Percentiles rank a stretch among this genome's conserved stretches.
Evolutionary conservation across 2,888 invertebrate genomes (phyloP).

Genomic region (Apoderus coryli): DNA sequence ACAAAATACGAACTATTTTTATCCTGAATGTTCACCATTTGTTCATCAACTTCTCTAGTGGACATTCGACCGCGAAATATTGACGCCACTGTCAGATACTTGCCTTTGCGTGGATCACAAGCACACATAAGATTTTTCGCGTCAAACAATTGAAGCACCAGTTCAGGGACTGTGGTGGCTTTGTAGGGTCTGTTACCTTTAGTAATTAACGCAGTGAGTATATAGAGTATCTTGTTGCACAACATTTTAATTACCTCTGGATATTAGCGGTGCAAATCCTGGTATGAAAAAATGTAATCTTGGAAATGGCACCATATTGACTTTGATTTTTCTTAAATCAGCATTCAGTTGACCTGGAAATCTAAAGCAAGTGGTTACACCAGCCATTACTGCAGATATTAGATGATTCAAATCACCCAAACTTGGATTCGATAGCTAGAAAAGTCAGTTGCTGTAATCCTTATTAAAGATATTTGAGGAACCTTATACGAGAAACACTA

Average conservation of each 20-base stretch:
- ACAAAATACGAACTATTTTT: constrained; percentile 53
- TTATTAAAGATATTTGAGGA: too few species aligned
- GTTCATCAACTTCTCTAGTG: constrained; percentile 43
- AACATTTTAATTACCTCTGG: constrained; percentile 26
- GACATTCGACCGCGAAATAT: constrained; percentile 64
- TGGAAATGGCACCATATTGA: constrained; percentile 54
- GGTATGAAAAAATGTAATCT: constrained; percentile 50
- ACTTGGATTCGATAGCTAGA: constrained; percentile 44
- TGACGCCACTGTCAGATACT: constrained; percentile 68
- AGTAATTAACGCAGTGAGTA: too few species aligned
- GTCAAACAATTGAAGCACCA: constrained; percentile 71
- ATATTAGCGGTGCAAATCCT: constrained; percentile 48
- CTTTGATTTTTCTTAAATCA: constrained; percentile 45
- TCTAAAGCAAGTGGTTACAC: constrained; percentile 46
- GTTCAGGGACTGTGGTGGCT: constrained; percentile 58
- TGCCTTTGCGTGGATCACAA: constrained; percentile 68
- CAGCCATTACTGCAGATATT: constrained; percentile 41
- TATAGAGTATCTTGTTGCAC: too few species aligned
- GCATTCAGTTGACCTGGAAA: constrained; percentile 58
- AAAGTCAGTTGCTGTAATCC: constrained; percentile 35
- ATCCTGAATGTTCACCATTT: constrained; percentile 50
- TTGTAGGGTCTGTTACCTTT: constrained; percentile 52
- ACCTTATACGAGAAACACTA: too few species aligned
- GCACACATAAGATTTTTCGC: constrained; percentile 83
- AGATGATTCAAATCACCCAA: constrained; percentile 41